Conservation (phyloP, 2,797 vertebrate species). For the Platalea minor region DNA sequence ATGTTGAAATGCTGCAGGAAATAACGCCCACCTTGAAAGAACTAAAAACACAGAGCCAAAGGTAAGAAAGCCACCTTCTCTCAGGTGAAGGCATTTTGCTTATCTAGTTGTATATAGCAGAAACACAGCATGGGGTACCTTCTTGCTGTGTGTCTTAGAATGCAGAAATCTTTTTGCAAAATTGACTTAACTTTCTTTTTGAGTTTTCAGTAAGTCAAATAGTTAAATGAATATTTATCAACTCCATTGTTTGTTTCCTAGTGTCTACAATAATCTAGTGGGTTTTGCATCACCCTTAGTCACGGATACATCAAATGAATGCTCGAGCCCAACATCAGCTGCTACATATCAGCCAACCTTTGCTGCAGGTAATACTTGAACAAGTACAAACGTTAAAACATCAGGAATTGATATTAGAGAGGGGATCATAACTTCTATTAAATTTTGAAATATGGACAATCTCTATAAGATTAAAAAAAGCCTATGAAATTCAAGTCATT, state of each 20-base stretch:
- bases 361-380: conserved; percentile 85
- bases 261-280: conserved; percentile 96
- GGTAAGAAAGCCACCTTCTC: conserved; percentile 72
- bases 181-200: not conserved
- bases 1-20: conserved; percentile 93
- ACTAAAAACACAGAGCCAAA: conserved; percentile 91
- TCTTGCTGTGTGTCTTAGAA: not conserved
- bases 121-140: not conserved
- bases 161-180: not conserved
- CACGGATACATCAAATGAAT: conserved; percentile 90
- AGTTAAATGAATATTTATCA: not conserved
- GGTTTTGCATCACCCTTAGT: conserved; percentile 96
- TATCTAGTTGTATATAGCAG: not conserved
- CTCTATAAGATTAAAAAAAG: not conserved
- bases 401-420: not conserved
- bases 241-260: conserved; percentile 66
- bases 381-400: not conserved
- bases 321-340: conserved; percentile 87
- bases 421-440: not conserved
- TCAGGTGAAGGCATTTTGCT: not conserved
- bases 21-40: conserved; percentile 94
- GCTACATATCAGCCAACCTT: conserved; percentile 87
- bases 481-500: not conserved
- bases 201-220: not conserved
- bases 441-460: not conserved